Base-by-base conservation (phyloP, 2,888 invertebrate species). In the Noctua janthina region DNA sequence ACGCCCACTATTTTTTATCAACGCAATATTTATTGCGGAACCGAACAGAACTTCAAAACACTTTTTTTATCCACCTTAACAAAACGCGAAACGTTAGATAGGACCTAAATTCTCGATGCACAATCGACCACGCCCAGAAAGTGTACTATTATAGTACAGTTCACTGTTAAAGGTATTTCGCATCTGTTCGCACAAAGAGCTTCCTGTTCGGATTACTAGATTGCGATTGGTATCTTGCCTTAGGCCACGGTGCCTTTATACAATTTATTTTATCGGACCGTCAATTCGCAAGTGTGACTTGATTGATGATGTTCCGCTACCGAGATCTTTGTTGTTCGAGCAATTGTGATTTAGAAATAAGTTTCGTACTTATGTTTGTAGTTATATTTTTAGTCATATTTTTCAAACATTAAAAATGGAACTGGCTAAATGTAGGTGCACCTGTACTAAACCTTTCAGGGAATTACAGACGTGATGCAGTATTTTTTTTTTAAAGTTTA, bases 131-230 rank as follows among this genome's bases (percentile, higher is more conserved):
- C 96, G 96, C 96, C 96, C 95, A 93, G 93, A 93, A 69, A 94
- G 93, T 94, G 93, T 92, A 92, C 92, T 87, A 84, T 88, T 88
- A 87, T 89, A 81, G 82, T 80, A 76, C 67, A 93, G 88, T 89
- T 92, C 91, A 87, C 89, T 84, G 91, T 92, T 89, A 90, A 89
- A 92, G 96, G 96, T 94, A 96, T 97, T 96, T 96, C 96, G 96
- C 97, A 96, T 97, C 96, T 96, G 96, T 94, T 93, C 88, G 90
- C 91, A 96, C 96, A 97, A 96, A 94, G 93, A 92, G 91, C 92
- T 97, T 97, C 97, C 97, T 96, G 97, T 96, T 94, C 95, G 96
- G 96, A 96, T 96, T 96, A 96, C 91, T 90, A 94, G 96, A 96
- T 96, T 94, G 93, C 94, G 96, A 96, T 96, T 94, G 93, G 92